Percentiles rank a stretch among this genome's conserved stretches.
Conservation (phyloP, 2,797 vertebrate species). For the Neomorphus geoffroyi region DNA sequence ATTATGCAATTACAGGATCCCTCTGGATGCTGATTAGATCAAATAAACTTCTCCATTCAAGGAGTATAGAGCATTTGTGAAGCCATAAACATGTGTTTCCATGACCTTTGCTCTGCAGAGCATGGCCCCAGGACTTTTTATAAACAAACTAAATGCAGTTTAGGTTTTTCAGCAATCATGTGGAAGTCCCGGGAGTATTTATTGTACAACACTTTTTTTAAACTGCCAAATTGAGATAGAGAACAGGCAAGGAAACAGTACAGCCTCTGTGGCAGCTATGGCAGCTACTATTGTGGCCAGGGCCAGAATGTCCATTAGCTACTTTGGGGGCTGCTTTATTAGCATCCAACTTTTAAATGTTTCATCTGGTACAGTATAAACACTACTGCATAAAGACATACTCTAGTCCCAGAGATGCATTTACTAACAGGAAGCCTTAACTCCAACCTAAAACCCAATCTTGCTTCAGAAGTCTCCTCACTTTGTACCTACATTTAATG, state of each 20-base stretch:
- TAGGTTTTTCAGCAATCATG: constrained; percentile 45
- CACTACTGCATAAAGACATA: constrained; percentile 30
- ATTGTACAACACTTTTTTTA: constrained; percentile 44
- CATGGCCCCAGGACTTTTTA: constrained; percentile 34
- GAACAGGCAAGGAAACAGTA: constrained; percentile 53
- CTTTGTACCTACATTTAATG: background rate
- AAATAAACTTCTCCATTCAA: constrained; percentile 62
- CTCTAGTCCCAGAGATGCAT: background rate
- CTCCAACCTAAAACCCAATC: background rate
- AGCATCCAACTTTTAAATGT: constrained; percentile 57
- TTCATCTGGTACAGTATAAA: constrained; percentile 64
- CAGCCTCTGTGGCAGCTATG: constrained; percentile 62
- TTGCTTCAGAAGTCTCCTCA: background rate
- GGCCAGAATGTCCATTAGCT: constrained; percentile 73
- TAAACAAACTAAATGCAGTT: constrained; percentile 62
- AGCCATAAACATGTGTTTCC: constrained; percentile 67
- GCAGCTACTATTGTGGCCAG: constrained; percentile 5
- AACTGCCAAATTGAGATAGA: constrained; percentile 55
- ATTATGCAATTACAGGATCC: constrained; percentile 63
- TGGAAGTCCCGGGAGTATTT: constrained; percentile 46
- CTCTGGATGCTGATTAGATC: constrained; percentile 71
- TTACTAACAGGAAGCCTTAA: constrained; percentile 46
- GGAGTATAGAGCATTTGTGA: constrained; percentile 48
- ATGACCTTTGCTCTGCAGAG: constrained; percentile 51
- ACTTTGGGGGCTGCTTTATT: constrained; percentile 44